These are phyloP conservation scores for Calyptomena viridis DNA, from an alignment of 2,113 vertebrate species.

Conservation along the genomic window DNA sequence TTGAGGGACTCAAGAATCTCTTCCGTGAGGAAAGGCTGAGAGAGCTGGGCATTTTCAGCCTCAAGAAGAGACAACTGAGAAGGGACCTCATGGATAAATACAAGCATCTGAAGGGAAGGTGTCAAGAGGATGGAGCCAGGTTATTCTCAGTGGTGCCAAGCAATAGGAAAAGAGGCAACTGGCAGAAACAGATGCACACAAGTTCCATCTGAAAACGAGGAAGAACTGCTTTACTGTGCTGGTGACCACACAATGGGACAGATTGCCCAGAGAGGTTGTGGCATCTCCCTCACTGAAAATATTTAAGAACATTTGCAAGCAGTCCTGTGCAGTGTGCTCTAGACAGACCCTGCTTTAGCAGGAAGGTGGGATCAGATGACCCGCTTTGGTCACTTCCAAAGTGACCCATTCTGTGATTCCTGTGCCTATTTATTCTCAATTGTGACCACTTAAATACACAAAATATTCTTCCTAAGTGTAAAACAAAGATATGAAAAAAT, in stretches of 20 bases:
- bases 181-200: not conserved
- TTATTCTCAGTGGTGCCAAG: not conserved
- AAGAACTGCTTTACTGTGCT: not conserved
- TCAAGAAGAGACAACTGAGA: not conserved
- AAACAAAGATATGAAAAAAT: not conserved
- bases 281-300: not conserved
- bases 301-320: not conserved
- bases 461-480: not conserved
- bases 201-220: not conserved
- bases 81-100: not conserved
- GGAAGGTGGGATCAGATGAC: too few relatives aligned
- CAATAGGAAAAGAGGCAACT: fast-evolving
- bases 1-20: not conserved
- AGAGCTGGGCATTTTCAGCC: not conserved
- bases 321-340: not conserved
- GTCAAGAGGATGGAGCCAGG: not conserved
- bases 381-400: not conserved
- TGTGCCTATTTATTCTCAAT: not conserved
- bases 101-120: not conserved
- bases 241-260: not conserved
- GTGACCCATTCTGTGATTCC: not conserved
- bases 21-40: not conserved
- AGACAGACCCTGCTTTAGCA: not conserved
- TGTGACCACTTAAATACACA: not conserved
- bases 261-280: not conserved